Percentiles rank a stretch among this genome's conserved stretches.
phyloP scores from a whole-genome alignment of 2,797 vertebrate species.

The Gorsachius magnificus region DNA sequence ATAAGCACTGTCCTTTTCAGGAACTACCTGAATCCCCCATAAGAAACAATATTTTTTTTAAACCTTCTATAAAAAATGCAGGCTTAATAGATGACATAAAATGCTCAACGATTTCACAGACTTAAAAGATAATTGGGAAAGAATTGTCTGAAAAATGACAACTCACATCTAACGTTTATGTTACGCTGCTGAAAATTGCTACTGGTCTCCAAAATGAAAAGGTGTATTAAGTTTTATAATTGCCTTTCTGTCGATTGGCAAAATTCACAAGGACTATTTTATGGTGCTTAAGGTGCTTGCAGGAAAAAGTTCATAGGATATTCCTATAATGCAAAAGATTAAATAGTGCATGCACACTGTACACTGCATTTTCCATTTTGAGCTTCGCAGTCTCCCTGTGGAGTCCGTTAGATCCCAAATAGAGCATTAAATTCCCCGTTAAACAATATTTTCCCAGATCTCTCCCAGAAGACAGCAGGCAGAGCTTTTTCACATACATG shows the following conservation, averaged over 20 bases:
- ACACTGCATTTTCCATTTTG: background rate
- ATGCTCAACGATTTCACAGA: background rate
- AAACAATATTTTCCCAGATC: background rate
- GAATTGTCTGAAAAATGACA: background rate
- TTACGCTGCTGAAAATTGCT: background rate
- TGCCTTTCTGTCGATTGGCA: background rate
- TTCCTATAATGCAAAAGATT: background rate
- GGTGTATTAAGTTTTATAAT: background rate
- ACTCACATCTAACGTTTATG: accelerated
- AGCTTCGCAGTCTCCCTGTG: background rate
- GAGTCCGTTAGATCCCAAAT: background rate
- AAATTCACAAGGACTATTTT: background rate
- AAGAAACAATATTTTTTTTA: background rate
- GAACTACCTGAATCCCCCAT: background rate
- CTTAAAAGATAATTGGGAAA: background rate
- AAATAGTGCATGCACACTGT: background rate
- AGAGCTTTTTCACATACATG: background rate
- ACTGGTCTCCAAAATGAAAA: background rate
- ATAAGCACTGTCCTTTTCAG: background rate
- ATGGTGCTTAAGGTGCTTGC: background rate
- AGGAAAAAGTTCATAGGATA: background rate
- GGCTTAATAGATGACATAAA: background rate
- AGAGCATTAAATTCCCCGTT: background rate
- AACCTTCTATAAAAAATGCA: background rate
- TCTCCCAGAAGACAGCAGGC: background rate